Base-by-base conservation (phyloP, 2,797 vertebrate genomes). In the Poeciliopsis paucimaculata region DNA sequence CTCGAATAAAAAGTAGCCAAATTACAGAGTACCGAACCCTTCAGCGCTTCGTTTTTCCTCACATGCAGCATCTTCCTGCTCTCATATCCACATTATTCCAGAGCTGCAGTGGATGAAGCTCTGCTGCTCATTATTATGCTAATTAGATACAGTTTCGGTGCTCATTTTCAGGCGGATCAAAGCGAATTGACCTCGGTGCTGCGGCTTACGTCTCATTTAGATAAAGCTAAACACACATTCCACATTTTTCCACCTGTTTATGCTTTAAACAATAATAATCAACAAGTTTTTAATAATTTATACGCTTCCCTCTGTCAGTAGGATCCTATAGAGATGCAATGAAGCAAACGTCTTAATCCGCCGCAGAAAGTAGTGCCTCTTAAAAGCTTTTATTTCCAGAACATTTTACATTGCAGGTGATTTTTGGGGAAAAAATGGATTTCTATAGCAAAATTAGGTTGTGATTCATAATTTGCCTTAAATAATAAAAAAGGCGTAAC, bases 1-100 rank as follows among this genome's bases (percentile, higher is more conserved):
- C 98, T 99, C 98, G 97, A 99, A 99, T 99, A 99, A 99, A 71
- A 99, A 98, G 98, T 99, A 99, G 98, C 98, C 98, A 99, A 99
- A 99, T 97, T 97, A 95, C 95, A 95, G 92, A 93, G 88, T 84
- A 94, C 85, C 87, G 88, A 87, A 88, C 74, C 70, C 57, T 45
- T 84, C 77, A 12, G 68, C 36, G 80, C 84, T 79, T 92, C 76
- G 49, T 91, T 81, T 93, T 94, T 92, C 66, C 92, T 91, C 85
- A 70, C 85, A 72, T 62, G 73, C 79, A 2, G 45, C 75, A 46
- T 74, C 28, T 77, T 51, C 73, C 34, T 77, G 46, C 76, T 83
- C 83, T 55, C 77, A 43, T 41, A 16, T 71, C 49, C 66, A 71
- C 20, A 70, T 79, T n/a, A 9, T 36, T 41, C 71, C 62, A 43